Conservation (phyloP, 2,113 vertebrate species). For the Eolophus roseicapilla region DNA sequence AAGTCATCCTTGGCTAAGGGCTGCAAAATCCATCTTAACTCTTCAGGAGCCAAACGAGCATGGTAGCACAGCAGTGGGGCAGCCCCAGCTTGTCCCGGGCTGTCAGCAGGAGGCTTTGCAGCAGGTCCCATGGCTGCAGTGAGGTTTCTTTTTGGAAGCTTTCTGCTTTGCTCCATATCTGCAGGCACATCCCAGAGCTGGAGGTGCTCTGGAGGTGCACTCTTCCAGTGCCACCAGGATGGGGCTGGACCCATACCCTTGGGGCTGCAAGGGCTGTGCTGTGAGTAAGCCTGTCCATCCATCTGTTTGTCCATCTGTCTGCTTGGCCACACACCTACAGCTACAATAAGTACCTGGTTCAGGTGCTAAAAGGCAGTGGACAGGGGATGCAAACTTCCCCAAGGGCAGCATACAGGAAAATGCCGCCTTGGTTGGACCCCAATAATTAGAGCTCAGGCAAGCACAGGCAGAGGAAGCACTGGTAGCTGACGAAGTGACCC, state of each 20-base stretch:
- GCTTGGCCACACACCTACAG: not conserved
- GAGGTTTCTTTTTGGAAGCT: not conserved
- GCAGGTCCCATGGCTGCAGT: accelerated
- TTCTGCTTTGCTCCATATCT: not conserved
- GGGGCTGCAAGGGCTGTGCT: not conserved
- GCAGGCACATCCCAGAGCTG: not conserved
- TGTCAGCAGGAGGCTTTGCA: not conserved
- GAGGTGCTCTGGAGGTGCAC: not conserved
- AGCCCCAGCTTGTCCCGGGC: accelerated
- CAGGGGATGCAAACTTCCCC: not conserved
- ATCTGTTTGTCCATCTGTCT: not conserved
- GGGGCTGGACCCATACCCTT: not conserved
- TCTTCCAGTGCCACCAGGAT: not conserved
- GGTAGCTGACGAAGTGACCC: accelerated
- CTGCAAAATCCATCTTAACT: not conserved
- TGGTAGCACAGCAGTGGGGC: accelerated
- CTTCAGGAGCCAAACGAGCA: not conserved
- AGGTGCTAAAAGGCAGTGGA: not conserved
- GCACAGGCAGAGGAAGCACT: accelerated
- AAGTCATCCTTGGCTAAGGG: not conserved
- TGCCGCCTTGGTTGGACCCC: accelerated
- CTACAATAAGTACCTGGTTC: accelerated
- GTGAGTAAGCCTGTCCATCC: not conserved
- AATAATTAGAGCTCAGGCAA: accelerated
- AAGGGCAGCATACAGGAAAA: accelerated